These are phyloP conservation scores for Eumerus sabulonum DNA, from an alignment of 2,888 invertebrate species.

Conservation along the genomic window DNA sequence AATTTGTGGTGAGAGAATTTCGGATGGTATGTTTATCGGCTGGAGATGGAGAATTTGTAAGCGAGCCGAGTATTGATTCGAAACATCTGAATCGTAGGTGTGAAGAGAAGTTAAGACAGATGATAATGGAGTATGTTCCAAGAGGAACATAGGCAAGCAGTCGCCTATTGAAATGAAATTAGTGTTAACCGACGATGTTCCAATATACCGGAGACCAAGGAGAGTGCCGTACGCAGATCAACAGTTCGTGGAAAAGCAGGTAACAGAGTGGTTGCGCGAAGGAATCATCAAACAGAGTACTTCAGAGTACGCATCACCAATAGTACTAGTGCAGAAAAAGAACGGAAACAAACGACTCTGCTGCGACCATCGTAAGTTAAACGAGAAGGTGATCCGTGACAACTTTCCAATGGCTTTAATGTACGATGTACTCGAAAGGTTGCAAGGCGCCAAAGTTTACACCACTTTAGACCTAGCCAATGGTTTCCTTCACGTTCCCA, in stretches of 20 bases:
- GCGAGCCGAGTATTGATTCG: conserved; percentile 1
- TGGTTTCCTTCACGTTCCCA: background rate
- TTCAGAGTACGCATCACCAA: conserved; percentile 71
- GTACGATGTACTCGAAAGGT: conserved; percentile 53
- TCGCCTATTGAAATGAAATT: conserved; percentile 59
- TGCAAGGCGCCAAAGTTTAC: conserved; percentile 38
- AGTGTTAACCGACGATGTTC: conserved; percentile 39
- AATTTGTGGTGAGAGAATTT: conserved; percentile 5
- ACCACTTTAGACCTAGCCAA: conserved; percentile 46
- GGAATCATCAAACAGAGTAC: conserved; percentile 39
- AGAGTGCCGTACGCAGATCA: conserved; percentile 34
- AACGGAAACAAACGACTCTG: conserved; percentile 25
- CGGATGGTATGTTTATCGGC: conserved; percentile 16
- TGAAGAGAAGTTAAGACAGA: conserved; percentile 70
- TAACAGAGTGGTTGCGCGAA: conserved; percentile 41
- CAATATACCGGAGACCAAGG: conserved; percentile 47
- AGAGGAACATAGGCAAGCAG: conserved; percentile 1
- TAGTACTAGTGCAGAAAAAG: conserved; percentile 31
- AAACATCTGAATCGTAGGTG: conserved; percentile 43
- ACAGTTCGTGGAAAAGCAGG: conserved; percentile 72
- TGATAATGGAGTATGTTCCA: conserved; percentile 60
- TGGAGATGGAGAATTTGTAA: conserved; percentile 2
- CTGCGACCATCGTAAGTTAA: conserved; percentile 41
- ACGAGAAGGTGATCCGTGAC: conserved; percentile 43
- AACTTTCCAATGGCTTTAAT: conserved; percentile 58